phyloP scores from a whole-genome alignment of 1,140 invertebrate genomes.

The Euwallacea similis region DNA sequence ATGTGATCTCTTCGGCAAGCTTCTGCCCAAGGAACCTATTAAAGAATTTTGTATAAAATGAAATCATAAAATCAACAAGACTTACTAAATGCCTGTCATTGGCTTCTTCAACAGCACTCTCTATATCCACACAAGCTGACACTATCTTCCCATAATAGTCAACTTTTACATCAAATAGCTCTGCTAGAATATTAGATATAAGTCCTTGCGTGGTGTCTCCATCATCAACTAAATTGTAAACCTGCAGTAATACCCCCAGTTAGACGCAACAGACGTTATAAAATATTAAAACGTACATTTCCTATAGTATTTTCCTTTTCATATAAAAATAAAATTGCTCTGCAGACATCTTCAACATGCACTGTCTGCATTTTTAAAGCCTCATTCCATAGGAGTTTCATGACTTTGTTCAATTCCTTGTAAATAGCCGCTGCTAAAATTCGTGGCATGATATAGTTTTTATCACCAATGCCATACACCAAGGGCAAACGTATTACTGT shows the following conservation, averaged over 20 bases:
- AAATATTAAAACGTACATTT: conserved; percentile 36
- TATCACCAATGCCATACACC: conserved; percentile 85
- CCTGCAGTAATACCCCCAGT: conserved; percentile 54
- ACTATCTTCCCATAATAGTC: conserved; percentile 81
- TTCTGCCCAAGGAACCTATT: conserved; percentile 76
- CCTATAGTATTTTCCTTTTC: conserved; percentile 57
- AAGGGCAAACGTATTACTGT: conserved; percentile 81
- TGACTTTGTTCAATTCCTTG: conserved; percentile 83
- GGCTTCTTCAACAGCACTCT: conserved; percentile 80
- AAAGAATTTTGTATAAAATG: not conserved
- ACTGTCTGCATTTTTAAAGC: conserved; percentile 85
- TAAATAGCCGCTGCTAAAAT: conserved; percentile 85
- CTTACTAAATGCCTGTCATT: conserved; percentile 85
- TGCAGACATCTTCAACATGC: conserved; percentile 79
- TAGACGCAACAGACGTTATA: not conserved
- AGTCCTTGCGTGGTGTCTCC: conserved; percentile 80
- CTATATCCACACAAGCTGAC: conserved; percentile 76
- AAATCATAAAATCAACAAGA: not conserved
- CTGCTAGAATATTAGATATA: conserved; percentile 75
- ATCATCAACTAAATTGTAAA: conserved; percentile 83
- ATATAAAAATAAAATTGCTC: conserved; percentile 74
- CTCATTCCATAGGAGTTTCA: conserved; percentile 88
- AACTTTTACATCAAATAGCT: conserved; percentile 84
- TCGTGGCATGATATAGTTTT: conserved; percentile 77
- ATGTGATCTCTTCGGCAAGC: conserved; percentile 75